Evolutionary conservation across 2,888 invertebrate genomes (phyloP).

Genomic region (Dryocosmus kuriphilus): DNA sequence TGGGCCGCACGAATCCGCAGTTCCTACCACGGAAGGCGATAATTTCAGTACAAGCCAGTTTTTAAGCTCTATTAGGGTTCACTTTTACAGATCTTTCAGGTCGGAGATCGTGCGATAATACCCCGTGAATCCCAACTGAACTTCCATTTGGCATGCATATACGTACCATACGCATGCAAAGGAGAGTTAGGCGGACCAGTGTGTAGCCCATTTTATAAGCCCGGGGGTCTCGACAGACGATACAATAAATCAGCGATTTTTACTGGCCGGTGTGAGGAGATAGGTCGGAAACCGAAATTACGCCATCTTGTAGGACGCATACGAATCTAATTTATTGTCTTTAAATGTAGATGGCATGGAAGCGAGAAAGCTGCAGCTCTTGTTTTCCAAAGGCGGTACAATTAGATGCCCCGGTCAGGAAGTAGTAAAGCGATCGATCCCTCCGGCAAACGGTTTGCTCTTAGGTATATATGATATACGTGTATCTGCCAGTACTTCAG

Average conservation of each 20-base stretch:
- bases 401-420: constrained; percentile 65
- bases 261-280: constrained; percentile 51
- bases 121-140: constrained; percentile 22
- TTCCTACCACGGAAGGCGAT: constrained; percentile 39
- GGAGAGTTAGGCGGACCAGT: constrained; percentile 5
- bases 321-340: constrained; percentile 67
- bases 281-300: constrained; percentile 67
- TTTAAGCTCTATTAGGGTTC: constrained; percentile 40
- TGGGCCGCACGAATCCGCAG: constrained; percentile 27
- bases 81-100: constrained; percentile 29
- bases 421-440: constrained; percentile 59
- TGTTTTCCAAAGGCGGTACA: constrained; percentile 58
- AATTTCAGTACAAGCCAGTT: constrained; percentile 36
- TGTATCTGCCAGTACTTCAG: constrained; percentile 32
- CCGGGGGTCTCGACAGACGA: constrained; percentile 49
- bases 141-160: constrained; percentile 24
- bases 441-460: constrained; percentile 46
- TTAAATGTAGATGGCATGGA: constrained; percentile 57
- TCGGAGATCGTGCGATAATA: constrained; percentile 38
- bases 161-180: constrained; percentile 24
- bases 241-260: constrained; percentile 66
- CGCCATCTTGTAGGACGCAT: constrained; percentile 57
- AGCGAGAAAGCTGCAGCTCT: constrained; percentile 42
- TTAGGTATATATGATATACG: constrained; percentile 40
- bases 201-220: background rate